Conservation (phyloP, 2,113 vertebrate genomes). For the Coregonus clupeaformis region DNA sequence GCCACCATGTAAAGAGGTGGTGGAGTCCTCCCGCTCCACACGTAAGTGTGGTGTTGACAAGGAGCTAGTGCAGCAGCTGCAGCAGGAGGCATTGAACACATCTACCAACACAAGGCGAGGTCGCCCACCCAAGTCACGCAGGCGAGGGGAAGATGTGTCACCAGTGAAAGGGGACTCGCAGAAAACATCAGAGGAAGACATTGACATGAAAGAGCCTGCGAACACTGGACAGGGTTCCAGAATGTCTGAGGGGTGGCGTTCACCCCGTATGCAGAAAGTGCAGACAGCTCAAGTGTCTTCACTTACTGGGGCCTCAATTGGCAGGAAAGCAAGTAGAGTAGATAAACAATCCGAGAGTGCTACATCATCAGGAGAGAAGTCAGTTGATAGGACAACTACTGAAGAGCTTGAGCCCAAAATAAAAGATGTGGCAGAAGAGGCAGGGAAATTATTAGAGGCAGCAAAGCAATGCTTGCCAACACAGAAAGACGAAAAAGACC, state of each 20-base stretch:
- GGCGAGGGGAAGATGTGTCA: conserved; percentile 79
- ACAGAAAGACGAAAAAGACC: conserved; percentile 51
- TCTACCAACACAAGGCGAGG: conserved; percentile 81
- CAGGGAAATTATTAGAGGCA: conserved; percentile 63
- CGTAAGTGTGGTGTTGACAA: conserved; percentile 85
- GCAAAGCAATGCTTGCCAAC: conserved; percentile 50
- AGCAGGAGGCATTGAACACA: conserved; percentile 63
- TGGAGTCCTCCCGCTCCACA: conserved; percentile 83
- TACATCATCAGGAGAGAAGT: conserved; percentile 59
- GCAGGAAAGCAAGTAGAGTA: conserved; percentile 79
- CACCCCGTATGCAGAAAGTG: conserved; percentile 81
- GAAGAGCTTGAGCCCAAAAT: conserved; percentile 55
- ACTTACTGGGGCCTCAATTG: conserved; percentile 59
- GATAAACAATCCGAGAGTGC: conserved; percentile 70
- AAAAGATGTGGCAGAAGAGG: conserved; percentile 62
- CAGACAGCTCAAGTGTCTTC: conserved; percentile 61
- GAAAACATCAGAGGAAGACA: conserved; percentile 76
- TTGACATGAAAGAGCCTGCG: conserved; percentile 76
- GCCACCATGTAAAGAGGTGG: conserved; percentile 79
- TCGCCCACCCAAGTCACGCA: conserved; percentile 88
- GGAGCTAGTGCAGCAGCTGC: conserved; percentile 73
- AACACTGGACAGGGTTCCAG: conserved; percentile 75
- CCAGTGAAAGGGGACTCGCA: conserved; percentile 75
- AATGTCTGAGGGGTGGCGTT: conserved; percentile 73
- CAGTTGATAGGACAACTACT: conserved; percentile 47